These are phyloP conservation scores for Palythoa grandis DNA, from an alignment of 92 coral and sea anemone genomes.

Conservation along the genomic window DNA sequence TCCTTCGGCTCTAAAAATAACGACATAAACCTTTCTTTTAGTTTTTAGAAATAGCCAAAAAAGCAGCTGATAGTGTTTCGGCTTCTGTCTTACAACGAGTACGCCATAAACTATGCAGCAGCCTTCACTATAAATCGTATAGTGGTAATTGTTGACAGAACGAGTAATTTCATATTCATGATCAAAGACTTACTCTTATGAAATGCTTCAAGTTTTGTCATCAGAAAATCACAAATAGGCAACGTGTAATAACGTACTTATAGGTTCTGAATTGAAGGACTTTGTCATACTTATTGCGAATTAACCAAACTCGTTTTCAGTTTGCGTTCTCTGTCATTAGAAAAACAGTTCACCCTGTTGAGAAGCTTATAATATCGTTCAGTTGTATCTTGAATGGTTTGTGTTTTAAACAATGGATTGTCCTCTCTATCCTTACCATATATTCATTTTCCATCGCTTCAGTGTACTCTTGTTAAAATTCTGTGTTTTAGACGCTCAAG, in stretches of 20 bases:
- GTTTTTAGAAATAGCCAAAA: not conserved
- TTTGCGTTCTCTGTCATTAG: not conserved
- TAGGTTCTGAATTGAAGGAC: not conserved
- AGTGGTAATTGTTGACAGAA: not conserved
- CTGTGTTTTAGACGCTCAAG: not conserved
- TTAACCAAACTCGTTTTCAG: not conserved
- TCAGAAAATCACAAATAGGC: not conserved
- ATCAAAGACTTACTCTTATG: not conserved
- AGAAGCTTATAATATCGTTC: not conserved
- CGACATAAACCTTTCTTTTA: not conserved
- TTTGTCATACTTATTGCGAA: not conserved
- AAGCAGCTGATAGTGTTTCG: not conserved
- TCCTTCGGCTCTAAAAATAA: not conserved
- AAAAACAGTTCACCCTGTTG: not conserved
- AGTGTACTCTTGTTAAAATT: not conserved
- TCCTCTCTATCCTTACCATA: slow-evolving; percentile 4
- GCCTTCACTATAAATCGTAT: not conserved
- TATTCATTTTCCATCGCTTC: slow-evolving; percentile 31
- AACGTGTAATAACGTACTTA: not conserved
- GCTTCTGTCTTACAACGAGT: not conserved
- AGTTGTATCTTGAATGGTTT: not conserved
- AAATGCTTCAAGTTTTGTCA: not conserved
- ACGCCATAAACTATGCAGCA: not conserved
- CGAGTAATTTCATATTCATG: not conserved
- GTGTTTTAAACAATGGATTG: not conserved